Percentiles rank a stretch among this genome's conserved stretches.
These are phyloP conservation scores for Diorhabda sublineata DNA, from an alignment of 1,140 invertebrate species.

Conservation along the genomic window DNA sequence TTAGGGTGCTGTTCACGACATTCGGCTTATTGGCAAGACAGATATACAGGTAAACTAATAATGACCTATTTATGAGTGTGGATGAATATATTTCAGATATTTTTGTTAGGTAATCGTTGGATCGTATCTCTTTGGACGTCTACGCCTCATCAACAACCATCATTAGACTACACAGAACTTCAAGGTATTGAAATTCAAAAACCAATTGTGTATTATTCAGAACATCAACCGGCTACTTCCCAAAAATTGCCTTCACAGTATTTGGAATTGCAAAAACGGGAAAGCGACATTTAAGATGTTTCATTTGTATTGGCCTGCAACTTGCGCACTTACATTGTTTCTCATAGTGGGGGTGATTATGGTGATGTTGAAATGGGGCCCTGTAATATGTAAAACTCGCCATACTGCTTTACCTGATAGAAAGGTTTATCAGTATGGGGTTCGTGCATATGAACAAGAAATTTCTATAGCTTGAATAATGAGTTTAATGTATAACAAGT, in stretches of 20 bases:
- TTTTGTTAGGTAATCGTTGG: constrained; percentile 69
- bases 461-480: neutral
- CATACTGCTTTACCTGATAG: constrained; percentile 60
- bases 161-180: constrained; percentile 72
- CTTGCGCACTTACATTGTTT: constrained; percentile 66
- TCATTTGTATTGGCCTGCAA: constrained; percentile 56
- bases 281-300: constrained; percentile 70
- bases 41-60: constrained; percentile 64
- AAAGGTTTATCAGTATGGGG: constrained; percentile 55
- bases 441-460: constrained; percentile 56
- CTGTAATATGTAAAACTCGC: constrained; percentile 61
- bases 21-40: constrained; percentile 74
- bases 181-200: constrained; percentile 46
- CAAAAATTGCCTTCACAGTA: constrained; percentile 48
- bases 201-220: constrained; percentile 42
- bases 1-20: constrained; percentile 76
- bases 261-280: constrained; percentile 71
- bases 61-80: neutral
- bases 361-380: constrained; percentile 66
- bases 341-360: constrained; percentile 69
- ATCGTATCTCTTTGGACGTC: constrained; percentile 76
- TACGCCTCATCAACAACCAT: constrained; percentile 76
- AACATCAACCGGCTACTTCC: constrained; percentile 36
- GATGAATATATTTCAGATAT: constrained; percentile 30
- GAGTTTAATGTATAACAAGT: too few relatives aligned